Evolutionary conservation across 2,888 invertebrate genomes (phyloP), one percentile per base, ranked within the genome.

Genomic region (Monopis laevigella): DNA sequence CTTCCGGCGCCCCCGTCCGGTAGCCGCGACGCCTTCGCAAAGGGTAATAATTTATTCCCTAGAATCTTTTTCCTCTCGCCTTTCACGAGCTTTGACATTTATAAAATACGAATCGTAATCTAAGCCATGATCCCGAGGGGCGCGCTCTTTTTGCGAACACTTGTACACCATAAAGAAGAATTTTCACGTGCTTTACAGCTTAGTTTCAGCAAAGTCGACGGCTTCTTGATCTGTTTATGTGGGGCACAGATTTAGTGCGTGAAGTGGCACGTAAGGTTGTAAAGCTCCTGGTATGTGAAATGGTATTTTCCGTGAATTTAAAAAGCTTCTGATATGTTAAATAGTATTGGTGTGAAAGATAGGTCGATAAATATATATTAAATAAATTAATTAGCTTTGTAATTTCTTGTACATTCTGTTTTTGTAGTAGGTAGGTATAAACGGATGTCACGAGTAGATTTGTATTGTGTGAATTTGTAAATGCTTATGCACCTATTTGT

Each of bases 181-280:
- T 70, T 67, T 62, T 58, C 65, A 58, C 52, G 62, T 65, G 63
- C 60, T 67, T 62, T 63, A 63, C 62, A 65, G 62, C 59, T 59
- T 59, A 60, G 56, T 51, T 50, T 12, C 46, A 48, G 53, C 55
- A 36, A 32, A 65, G 62, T 62, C 60, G 58, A 49, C 50, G 48
- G 14, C 50, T 48, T 48, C 51, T 53, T 54, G 42, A 39, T 47
- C 43, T 39, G 51, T 59, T 57, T 65, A 61, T 62, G 59, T 62
- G 55, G 56, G 51, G 54, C 55, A 54, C 58, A 59, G 60, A 57
- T 62, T 64, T 62, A 62, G 39, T 2, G 14, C 27, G 39, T 39
- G 26, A 39, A 26, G 14, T 14, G 8, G 27, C 27, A 16, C 10
- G 24, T 7, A 24, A 24, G 10, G 6, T 7, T 7, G 24, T 24